Evolutionary conservation across 2,113 vertebrate species (phyloP).

Genomic region (Aleadryas rufinucha): DNA sequence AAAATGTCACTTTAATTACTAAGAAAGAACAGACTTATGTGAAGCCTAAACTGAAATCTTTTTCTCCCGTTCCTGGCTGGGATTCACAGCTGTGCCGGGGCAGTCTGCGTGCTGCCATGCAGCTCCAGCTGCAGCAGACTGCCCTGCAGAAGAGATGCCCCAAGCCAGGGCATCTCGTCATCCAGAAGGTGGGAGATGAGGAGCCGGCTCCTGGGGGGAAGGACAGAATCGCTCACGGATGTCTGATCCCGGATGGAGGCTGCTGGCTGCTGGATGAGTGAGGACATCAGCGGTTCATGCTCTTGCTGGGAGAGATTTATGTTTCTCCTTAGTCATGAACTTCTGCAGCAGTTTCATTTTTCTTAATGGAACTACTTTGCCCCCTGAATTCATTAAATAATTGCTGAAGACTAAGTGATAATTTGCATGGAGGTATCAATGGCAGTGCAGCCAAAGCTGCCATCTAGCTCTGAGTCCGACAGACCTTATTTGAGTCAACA

Average conservation of each 20-base stretch:
- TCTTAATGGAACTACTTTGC: not conserved
- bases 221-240: not conserved
- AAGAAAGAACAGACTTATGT: not conserved
- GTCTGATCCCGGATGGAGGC: not conserved
- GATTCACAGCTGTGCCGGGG: not conserved
- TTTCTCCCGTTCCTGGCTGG: not conserved
- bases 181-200: not conserved
- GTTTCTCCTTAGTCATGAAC: not conserved
- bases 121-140: not conserved
- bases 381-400: not conserved
- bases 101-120: fast-evolving
- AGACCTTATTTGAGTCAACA: not conserved
- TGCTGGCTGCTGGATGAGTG: not conserved
- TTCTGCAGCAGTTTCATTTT: not conserved
- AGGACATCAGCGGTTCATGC: fast-evolving
- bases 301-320: not conserved
- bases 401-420: not conserved
- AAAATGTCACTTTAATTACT: slow-evolving; percentile 56
- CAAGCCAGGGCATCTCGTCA: not conserved
- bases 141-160: not conserved
- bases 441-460: not conserved
- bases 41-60: not conserved
- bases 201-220: fast-evolving
- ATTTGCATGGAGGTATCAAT: not conserved
- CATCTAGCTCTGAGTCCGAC: not conserved